Evolutionary conservation across 2,113 vertebrate genomes (phyloP).

Genomic region (Mystacornis crossleyi): DNA sequence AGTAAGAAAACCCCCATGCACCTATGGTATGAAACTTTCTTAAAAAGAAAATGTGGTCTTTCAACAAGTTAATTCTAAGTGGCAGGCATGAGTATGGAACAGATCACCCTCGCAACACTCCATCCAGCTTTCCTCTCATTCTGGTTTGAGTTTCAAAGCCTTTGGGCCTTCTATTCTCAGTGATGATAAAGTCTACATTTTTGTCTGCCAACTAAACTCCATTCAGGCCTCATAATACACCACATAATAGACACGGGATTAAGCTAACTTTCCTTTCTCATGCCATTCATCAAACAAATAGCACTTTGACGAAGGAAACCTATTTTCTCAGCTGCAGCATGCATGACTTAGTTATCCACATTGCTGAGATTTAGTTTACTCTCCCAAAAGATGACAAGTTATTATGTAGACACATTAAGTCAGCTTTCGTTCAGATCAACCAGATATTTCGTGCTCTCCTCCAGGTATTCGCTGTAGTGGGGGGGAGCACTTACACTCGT

Average conservation of each 20-base stretch:
- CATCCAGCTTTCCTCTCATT: not conserved
- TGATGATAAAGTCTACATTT: constrained; percentile 42
- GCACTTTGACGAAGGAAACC: constrained; percentile 24
- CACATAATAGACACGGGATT: constrained; percentile 47
- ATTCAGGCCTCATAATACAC: constrained; percentile 44
- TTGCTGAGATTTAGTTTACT: not conserved
- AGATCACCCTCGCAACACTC: not conserved
- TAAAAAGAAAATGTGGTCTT: not conserved
- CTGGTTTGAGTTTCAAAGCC: constrained; percentile 32
- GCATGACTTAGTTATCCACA: not conserved
- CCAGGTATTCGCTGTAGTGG: not conserved
- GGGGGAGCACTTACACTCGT: rapidly evolving
- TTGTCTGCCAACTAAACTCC: constrained; percentile 50
- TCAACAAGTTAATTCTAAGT: not conserved
- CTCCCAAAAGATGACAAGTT: not conserved
- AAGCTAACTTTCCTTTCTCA: constrained; percentile 34
- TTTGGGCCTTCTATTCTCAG: constrained; percentile 43
- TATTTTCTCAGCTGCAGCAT: constrained; percentile 17
- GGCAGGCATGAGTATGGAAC: not conserved
- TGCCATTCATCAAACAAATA: constrained; percentile 53
- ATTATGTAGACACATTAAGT: not conserved
- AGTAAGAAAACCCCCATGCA: not conserved
- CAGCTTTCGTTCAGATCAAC: not conserved
- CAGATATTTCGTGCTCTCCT: not conserved
- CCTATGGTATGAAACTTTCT: not conserved